A percentile compares a stretch with the other conserved stretches of the same genome.
Evolutionary conservation across 2,113 vertebrate genomes (phyloP).

Genomic region (Ptilonorhynchus violaceus): DNA sequence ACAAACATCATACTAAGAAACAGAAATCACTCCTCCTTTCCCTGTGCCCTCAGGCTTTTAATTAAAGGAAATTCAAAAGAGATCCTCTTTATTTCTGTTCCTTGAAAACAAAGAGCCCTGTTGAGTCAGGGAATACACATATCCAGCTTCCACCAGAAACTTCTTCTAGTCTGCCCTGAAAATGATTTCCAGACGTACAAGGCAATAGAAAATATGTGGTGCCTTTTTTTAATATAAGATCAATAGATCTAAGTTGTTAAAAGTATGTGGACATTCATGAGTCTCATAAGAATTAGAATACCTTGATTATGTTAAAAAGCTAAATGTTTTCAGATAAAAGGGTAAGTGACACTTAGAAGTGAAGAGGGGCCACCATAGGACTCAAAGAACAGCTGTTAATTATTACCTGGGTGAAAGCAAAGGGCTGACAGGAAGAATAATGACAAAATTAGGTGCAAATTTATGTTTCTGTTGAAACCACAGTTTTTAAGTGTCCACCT

Average conservation of each 20-base stretch:
- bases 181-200: neutral
- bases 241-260: neutral
- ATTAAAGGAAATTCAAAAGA: conserved; percentile 32
- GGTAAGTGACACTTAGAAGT: neutral
- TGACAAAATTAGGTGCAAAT: neutral
- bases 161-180: neutral
- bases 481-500: neutral
- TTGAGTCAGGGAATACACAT: neutral
- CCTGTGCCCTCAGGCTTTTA: neutral
- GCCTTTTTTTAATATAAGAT: neutral
- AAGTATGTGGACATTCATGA: neutral
- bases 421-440: neutral
- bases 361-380: neutral
- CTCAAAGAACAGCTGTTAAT: neutral
- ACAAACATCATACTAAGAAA: conserved; percentile 4
- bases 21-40: neutral
- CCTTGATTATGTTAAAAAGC: neutral
- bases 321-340: neutral
- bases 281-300: neutral
- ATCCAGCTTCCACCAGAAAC: neutral
- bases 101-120: conserved; percentile 28
- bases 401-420: neutral
- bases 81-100: conserved; percentile 23
- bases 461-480: neutral
- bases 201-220: neutral